Conservation (phyloP, 1,140 invertebrate species). For the Acromyrmex heyeri region DNA sequence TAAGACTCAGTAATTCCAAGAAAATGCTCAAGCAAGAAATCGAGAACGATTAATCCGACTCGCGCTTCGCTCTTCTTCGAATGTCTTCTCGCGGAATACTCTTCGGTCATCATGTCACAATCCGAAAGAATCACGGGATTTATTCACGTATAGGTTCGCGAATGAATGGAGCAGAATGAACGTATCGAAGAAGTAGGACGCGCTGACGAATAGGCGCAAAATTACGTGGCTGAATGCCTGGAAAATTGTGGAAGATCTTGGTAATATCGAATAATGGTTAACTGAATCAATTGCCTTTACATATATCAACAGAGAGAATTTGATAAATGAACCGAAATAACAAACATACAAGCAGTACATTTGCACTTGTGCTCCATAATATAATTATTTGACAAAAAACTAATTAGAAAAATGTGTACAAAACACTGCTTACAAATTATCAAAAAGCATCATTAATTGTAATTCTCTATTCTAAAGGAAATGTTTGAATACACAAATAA, state of each 20-base stretch:
- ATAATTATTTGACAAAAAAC: background rate
- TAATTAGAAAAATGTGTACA: no score
- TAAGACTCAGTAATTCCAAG: conserved; percentile 42
- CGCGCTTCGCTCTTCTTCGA: conserved; percentile 13
- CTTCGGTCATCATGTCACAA: no score
- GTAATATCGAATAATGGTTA: conserved; percentile 5
- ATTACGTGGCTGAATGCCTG: conserved; percentile 36
- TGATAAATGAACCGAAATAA: background rate
- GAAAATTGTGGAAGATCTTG: conserved; percentile 39
- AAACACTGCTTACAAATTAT: background rate
- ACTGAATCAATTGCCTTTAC: conserved; percentile 3
- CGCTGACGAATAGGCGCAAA: conserved; percentile 30
- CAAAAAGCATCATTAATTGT: background rate
- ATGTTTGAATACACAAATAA: background rate
- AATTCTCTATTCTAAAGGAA: background rate
- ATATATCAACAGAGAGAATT: background rate
- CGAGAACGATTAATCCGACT: conserved; percentile 45
- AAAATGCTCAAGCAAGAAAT: conserved; percentile 41
- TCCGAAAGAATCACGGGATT: conserved; percentile 20
- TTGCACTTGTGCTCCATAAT: background rate
- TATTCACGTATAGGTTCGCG: conserved; percentile 30
- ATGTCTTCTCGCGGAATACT: background rate
- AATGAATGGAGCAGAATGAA: conserved; percentile 51
- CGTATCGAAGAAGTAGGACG: conserved; percentile 39
- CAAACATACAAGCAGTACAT: background rate